A percentile compares a stretch with the other conserved stretches of the same genome.
These are phyloP conservation scores for Botia almorhae DNA, from an alignment of 2,797 vertebrate genomes.

Conservation along the genomic window DNA sequence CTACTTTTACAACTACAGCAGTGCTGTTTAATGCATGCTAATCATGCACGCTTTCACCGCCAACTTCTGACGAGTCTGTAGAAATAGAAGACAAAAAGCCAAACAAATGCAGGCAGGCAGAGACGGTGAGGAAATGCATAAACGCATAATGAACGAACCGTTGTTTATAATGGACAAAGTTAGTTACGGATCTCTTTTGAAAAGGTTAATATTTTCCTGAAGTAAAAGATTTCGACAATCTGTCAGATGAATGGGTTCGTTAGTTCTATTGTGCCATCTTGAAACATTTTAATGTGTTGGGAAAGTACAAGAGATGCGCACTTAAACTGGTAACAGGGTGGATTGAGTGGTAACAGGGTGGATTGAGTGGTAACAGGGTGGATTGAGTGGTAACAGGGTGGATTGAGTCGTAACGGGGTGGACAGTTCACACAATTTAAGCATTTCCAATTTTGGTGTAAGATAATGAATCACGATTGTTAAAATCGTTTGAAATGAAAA, in stretches of 20 bases:
- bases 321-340: background rate
- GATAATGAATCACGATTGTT: background rate
- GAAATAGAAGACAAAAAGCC: background rate
- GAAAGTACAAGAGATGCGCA: no score
- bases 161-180: background rate
- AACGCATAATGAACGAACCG: background rate
- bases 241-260: background rate
- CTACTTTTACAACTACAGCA: conserved; percentile 49
- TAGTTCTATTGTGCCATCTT: no score
- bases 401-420: no score
- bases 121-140: background rate
- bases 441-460: no score
- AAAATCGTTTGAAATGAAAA: background rate
- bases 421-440: background rate
- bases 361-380: background rate
- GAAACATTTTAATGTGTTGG: no score
- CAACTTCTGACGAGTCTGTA: background rate
- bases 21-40: conserved; percentile 44
- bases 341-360: no score
- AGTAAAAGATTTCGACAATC: background rate
- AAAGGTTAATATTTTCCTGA: background rate
- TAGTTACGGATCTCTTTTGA: background rate
- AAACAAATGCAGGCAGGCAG: background rate
- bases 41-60: conserved; percentile 25
- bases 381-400: background rate